A percentile compares a stretch with the other conserved stretches of the same genome.
Conservation (phyloP, 2,797 vertebrate genomes). For the Rhabdomys pumilio region DNA sequence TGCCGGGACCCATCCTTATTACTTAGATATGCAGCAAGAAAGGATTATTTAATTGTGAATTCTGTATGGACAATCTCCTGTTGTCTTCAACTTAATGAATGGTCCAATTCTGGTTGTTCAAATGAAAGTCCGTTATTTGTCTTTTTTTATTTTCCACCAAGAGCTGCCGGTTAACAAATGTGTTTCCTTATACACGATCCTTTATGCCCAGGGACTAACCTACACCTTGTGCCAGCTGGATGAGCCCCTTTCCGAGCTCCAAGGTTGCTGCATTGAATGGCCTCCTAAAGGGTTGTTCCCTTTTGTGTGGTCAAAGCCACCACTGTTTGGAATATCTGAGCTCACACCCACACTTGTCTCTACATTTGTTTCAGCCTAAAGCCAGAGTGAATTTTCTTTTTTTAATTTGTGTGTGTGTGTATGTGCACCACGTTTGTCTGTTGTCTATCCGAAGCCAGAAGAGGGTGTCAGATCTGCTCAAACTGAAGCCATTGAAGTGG, state of each 20-base stretch:
- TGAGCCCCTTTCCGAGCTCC: background rate
- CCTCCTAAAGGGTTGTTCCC: background rate
- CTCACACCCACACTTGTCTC: background rate
- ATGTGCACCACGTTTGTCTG: background rate
- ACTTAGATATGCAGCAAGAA: background rate
- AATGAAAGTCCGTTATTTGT: background rate
- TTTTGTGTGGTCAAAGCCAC: background rate
- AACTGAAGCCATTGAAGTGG: background rate
- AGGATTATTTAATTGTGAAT: background rate
- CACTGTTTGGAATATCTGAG: constrained; percentile 15
- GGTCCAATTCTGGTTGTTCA: background rate
- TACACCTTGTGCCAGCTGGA: background rate
- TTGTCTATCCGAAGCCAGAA: background rate
- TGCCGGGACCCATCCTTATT: background rate
- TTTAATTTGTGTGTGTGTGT: background rate
- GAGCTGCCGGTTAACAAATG: background rate
- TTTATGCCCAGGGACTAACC: background rate
- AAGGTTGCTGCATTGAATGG: background rate
- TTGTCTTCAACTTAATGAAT: background rate
- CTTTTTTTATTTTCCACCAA: constrained; percentile 31
- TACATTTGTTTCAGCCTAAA: constrained; percentile 20
- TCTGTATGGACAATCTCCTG: background rate
- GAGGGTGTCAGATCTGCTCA: too few relatives aligned
- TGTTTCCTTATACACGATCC: background rate
- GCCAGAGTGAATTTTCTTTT: background rate